These are phyloP conservation scores for Buceros bicornis DNA, from an alignment of 2,797 vertebrate species.

Conservation along the genomic window DNA sequence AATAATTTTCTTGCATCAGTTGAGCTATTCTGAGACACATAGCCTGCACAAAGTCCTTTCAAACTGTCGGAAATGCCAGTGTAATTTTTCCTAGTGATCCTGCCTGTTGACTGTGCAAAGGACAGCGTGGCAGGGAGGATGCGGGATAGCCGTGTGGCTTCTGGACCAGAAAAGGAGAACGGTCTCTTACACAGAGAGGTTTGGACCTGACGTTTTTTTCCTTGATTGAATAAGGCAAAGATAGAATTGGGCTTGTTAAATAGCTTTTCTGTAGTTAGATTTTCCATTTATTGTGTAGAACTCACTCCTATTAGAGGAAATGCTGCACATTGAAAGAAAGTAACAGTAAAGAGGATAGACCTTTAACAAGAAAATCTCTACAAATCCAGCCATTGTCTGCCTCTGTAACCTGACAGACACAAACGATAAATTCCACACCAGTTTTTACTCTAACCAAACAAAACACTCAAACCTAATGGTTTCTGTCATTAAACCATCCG, in stretches of 20 bases:
- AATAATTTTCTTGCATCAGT: neutral
- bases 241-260: neutral
- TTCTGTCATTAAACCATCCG: neutral
- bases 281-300: neutral
- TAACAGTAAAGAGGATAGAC: accelerated
- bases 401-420: neutral
- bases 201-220: neutral
- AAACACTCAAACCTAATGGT: accelerated
- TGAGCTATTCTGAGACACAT: neutral
- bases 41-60: neutral
- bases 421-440: neutral
- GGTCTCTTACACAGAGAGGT: neutral
- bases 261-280: neutral
- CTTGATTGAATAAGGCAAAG: neutral
- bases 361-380: neutral
- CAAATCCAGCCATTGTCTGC: neutral
- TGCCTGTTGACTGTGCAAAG: neutral
- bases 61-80: neutral
- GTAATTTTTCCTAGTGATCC: neutral
- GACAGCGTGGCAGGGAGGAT: neutral
- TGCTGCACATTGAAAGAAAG: neutral
- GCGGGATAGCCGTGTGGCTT: neutral
- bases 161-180: neutral
- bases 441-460: neutral
- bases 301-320: neutral